These are phyloP conservation scores for Apamea anceps DNA, from an alignment of 2,888 invertebrate species.

Conservation along the genomic window DNA sequence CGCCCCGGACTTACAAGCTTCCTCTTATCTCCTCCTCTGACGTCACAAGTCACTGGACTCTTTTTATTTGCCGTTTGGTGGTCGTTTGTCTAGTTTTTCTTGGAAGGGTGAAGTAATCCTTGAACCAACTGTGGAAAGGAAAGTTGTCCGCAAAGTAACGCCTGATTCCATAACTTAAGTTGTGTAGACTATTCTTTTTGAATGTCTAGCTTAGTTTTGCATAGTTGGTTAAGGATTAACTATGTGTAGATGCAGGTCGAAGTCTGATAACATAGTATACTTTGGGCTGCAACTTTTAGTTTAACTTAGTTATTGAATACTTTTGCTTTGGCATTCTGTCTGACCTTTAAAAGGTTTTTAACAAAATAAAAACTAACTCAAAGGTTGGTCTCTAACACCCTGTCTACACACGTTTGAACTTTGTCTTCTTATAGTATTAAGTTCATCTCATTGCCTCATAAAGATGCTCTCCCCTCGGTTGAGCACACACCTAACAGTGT, in stretches of 20 bases:
- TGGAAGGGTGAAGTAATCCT: slow-evolving; percentile 19
- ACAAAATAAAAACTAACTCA: not conserved
- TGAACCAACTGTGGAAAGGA: not conserved
- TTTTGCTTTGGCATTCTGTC: not conserved
- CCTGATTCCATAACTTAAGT: not conserved
- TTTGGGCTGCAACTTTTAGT: not conserved
- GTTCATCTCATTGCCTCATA: slow-evolving; percentile 45
- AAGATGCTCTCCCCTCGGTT: slow-evolving; percentile 46
- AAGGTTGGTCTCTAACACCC: not conserved
- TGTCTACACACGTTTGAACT: not conserved
- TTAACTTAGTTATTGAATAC: not conserved
- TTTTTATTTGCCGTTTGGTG: slow-evolving; percentile 51
- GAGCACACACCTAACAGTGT: slow-evolving; percentile 26
- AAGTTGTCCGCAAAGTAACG: not conserved
- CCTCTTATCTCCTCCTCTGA: slow-evolving; percentile 58
- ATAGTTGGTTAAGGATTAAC: not conserved
- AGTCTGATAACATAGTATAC: not conserved
- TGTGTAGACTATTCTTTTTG: not conserved
- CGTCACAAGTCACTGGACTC: slow-evolving; percentile 38
- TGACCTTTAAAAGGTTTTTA: not conserved
- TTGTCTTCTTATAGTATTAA: slow-evolving; percentile 15
- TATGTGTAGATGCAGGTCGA: not conserved
- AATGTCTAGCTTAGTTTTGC: not conserved
- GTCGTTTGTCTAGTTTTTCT: slow-evolving; percentile 24
- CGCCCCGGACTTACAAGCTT: slow-evolving; percentile 62